phyloP scores from a whole-genome alignment of 2,888 invertebrate genomes.

The Cordylochernes scorpioides region DNA sequence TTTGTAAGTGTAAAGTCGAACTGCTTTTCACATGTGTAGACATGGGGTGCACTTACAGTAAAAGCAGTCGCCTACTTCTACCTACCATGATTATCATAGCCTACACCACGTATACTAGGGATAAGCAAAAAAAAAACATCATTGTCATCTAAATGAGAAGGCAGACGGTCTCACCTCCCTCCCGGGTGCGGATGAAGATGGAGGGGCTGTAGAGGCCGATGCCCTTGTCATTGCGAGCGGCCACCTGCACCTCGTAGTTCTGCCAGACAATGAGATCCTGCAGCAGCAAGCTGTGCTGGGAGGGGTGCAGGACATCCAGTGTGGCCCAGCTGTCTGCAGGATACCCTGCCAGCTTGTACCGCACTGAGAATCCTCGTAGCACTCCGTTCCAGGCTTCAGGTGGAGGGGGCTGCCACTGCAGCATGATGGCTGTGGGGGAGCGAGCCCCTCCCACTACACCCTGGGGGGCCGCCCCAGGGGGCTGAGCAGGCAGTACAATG shows the following conservation, averaged over 20 bases:
- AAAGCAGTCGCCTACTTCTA: too few relatives aligned
- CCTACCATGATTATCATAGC: too few relatives aligned
- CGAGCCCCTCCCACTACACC: slow-evolving; percentile 82
- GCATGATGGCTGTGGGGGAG: slow-evolving; percentile 77
- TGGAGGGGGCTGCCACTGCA: slow-evolving; percentile 55
- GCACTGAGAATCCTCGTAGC: slow-evolving; percentile 69
- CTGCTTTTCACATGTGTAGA: too few relatives aligned
- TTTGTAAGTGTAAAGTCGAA: too few relatives aligned
- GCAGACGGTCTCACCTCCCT: slow-evolving; percentile 49
- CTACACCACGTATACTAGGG: too few relatives aligned
- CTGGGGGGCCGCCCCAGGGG: slow-evolving; percentile 81
- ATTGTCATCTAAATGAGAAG: too few relatives aligned
- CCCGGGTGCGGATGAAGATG: slow-evolving; percentile 74
- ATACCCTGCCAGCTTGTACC: slow-evolving; percentile 71
- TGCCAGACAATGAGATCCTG: slow-evolving; percentile 89
- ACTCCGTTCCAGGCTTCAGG: slow-evolving; percentile 86
- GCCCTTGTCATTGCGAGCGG: slow-evolving; percentile 88
- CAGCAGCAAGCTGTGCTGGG: slow-evolving; percentile 63
- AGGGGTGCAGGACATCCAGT: slow-evolving; percentile 73
- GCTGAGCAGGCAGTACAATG: slow-evolving; percentile 80
- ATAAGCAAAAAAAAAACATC: too few relatives aligned
- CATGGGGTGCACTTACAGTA: too few relatives aligned
- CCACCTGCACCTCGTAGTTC: slow-evolving; percentile 82
- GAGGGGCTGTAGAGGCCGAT: slow-evolving; percentile 72
- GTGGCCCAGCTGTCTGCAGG: slow-evolving; percentile 61